Evolutionary conservation across 2,113 vertebrate species (phyloP).

Genomic region (Phoenicopterus ruber): DNA sequence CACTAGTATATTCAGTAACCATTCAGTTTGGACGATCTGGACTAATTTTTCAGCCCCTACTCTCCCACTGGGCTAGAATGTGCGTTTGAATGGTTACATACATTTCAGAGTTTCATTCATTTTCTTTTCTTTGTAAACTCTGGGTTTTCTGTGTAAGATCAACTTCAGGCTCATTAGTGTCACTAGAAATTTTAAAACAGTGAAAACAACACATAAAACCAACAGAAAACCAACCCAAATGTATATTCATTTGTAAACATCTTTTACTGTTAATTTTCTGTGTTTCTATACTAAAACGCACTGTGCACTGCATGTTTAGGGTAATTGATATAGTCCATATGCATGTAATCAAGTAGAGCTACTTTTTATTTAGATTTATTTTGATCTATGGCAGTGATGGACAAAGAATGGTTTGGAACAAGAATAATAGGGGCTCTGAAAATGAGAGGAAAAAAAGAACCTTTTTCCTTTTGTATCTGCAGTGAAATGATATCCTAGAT

Average conservation of each 20-base stretch:
- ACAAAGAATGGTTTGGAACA: neutral
- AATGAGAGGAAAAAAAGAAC: neutral
- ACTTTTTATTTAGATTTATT: neutral
- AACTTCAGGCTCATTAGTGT: neutral
- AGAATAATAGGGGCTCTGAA: neutral
- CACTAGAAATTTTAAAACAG: neutral
- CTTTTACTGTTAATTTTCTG: neutral
- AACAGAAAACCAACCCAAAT: neutral
- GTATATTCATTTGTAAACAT: neutral
- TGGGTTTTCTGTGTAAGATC: neutral
- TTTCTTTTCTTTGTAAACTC: neutral
- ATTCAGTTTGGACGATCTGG: neutral
- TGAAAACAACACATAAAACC: neutral
- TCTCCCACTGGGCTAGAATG: neutral
- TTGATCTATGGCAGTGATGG: neutral
- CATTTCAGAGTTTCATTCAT: neutral
- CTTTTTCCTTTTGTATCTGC: neutral
- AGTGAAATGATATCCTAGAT: neutral
- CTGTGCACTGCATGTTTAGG: neutral
- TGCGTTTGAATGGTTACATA: neutral
- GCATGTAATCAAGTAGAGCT: neutral
- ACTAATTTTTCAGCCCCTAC: neutral
- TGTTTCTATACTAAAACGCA: neutral
- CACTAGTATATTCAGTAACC: neutral
- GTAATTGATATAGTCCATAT: neutral